Base-by-base conservation (phyloP, 2,888 invertebrate genomes). In the Tetropium fuscum region DNA sequence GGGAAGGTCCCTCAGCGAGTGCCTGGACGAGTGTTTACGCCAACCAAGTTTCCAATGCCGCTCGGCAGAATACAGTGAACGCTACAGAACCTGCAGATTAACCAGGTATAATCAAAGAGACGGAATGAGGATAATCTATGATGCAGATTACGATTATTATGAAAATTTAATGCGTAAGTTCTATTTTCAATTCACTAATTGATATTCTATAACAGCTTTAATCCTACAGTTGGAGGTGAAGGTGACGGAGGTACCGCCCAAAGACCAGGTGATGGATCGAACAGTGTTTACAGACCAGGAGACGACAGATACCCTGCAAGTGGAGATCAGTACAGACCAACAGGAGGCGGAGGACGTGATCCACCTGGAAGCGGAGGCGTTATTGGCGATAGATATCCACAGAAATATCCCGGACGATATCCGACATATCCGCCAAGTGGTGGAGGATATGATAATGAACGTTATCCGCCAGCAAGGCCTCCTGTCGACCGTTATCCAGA, bases 101-200 rank as follows among this genome's bases (percentile, higher is more conserved):
- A 93, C 93, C 77, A 87, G 93, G 74, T 94, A 91, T 82, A 94
- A 93, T 82, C 92, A 94, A 82, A 88, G 91, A 74, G 93, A 94
- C 78, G 93, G 94, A 36, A 92, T 94, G 87, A 85, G 94, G 61
- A 89, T 95, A 53, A 91, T 94, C 67, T 94, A 94, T 78, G 95
- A 95, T 80, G 93, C 93, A 1, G 94, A 94, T 81, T 95, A 93
- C 80, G 95, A 95, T 83, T 95, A 95, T 82, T 95, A 95, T 77
- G 95, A 95, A 83, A 94, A 94, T 83, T 85, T 95, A 48, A 94
- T 94, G 93, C 91, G 95, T 94, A 85, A 89, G 93, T 88, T 66
- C 60, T 18, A 25, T 34, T 34, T 36, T 27, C 2, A 7, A 30
- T 18, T 27, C 11, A 41, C 8, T n/a, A 16, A 19, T 19, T 10